Conservation (phyloP, 2,888 invertebrate genomes). For the Eurytoma adleriae region DNA sequence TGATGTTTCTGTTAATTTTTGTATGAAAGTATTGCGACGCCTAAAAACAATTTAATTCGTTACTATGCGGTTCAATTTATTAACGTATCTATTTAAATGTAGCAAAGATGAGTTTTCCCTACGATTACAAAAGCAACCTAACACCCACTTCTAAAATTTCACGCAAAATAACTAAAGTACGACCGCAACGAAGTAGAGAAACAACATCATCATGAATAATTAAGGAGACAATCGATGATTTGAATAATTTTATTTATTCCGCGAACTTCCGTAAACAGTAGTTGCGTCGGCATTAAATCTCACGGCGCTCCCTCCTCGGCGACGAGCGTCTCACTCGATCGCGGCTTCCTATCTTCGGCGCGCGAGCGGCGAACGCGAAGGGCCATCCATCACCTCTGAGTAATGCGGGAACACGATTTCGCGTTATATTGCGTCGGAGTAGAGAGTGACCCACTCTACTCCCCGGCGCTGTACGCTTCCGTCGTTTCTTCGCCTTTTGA, state of each 20-base stretch:
- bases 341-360: conserved; percentile 31
- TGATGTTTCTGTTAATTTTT: too few species aligned
- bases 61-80: too few species aligned
- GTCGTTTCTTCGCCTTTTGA: conserved; percentile 34
- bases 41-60: too few species aligned
- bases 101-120: too few species aligned
- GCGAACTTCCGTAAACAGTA: conserved; percentile 33
- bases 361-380: conserved; percentile 53
- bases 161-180: too few species aligned
- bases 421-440: conserved; percentile 62
- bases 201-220: neutral
- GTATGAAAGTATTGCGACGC: too few species aligned
- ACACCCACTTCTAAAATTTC: too few species aligned
- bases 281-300: conserved; percentile 54
- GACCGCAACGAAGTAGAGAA: neutral
- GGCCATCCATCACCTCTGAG: conserved; percentile 73
- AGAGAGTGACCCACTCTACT: conserved; percentile 30
- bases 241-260: conserved; percentile 26
- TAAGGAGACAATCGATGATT: neutral
- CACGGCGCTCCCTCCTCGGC: conserved; percentile 16
- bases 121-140: too few species aligned
- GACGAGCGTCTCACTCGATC: conserved; percentile 17
- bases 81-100: too few species aligned
- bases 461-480: conserved; percentile 4
- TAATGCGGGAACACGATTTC: conserved; percentile 72